Base-by-base conservation (phyloP, 2,888 invertebrate genomes). In the Microplitis deprimator region DNA sequence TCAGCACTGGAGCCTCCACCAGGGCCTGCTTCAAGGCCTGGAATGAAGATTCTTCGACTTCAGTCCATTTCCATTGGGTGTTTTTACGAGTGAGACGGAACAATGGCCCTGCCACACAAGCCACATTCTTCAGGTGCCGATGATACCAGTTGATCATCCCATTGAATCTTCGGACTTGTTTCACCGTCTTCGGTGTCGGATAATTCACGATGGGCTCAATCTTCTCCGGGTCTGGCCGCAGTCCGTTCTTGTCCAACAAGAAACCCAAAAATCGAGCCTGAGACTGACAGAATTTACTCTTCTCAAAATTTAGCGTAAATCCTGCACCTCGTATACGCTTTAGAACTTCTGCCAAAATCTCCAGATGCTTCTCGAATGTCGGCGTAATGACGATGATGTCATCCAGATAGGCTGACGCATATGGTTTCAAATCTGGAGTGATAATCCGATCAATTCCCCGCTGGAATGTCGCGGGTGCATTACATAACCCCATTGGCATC, bases 251-350 rank as follows among this genome's bases (percentile, higher is more conserved):
- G 20, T 20, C 20, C 20, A 20, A 20, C 38, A 81, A 68, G 4
- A 78, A 81, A 8, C 79, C 80, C 59, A 79, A 73, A 50, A 74
- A 80, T 60, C 79, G 70, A 0, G 79, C 79, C 67, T 80, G 77
- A 6, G 59, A 70, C 16, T 79, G 79, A 7, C 75, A 79, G 17
- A 80, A 80, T 3, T 77, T 76, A 68, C 80, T 80, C 50, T 81
- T 81, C 50, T 79, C 80, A 1, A 75, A 75, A 61, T 81, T 80
- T 5, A 81, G 38, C 0, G 16, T 74, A 60, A 79, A 41, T 62
- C 76, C 77, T 0, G 76, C 80, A 8, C 78, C 78, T 0, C 79
- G 67, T 1, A 80, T 61, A 0, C 73, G 74, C n/a, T 78, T 77
- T 16, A 78, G 75, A 1, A 80, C 40, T 3, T 75, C 13, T 1